Base-by-base conservation (phyloP, 2,113 vertebrate species). In the Athene cunicularia region DNA sequence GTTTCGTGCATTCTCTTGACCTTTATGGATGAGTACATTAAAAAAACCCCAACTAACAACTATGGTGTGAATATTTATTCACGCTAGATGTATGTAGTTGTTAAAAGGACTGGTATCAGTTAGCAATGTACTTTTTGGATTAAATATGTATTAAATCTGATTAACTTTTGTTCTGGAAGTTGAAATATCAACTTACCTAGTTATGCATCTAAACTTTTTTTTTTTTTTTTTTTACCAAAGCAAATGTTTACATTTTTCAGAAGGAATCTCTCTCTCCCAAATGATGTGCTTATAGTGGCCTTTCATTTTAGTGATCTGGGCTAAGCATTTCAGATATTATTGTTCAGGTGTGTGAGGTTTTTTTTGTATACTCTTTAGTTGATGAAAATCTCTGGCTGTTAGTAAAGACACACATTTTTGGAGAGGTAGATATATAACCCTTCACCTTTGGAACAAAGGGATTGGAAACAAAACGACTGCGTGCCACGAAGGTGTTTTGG, bases 1-100 rank as follows among this genome's bases (percentile, higher is more conserved):
- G 50, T 86, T 79, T 94, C 41, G 1, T 28, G 56, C 71, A 43
- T 98, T 96, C 75, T 85, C 45, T 80, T 95, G 90, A 83, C 58
- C 91, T 94, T 92, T 82, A 19, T 28, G 53, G 28, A 70, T 73
- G 33, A 83, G 28, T 23, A 68, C 10, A 12, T 52, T 37, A 52
- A 80, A 85, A 41, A 95, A 74, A 53, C 5, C 5, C 26, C 41
- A 21, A 14, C 13, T n/a, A 33, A 14, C 33, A 43, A 1, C 45
- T 56, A 1, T 55, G 64, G 33, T 63, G 32, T 67, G 64, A 73
- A 28, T 79, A 5, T 58, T 94, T 84, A 17, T 71, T 86, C 52
- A 68, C 79, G 37, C 50, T 80, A 4, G 13, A 6, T 12, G 9
- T 12, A 3, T 23, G 15, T 11, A 7, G 27, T 33, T 23, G 24